Conservation (phyloP, 2,888 invertebrate species). For the Meiosimyza platycephala region DNA sequence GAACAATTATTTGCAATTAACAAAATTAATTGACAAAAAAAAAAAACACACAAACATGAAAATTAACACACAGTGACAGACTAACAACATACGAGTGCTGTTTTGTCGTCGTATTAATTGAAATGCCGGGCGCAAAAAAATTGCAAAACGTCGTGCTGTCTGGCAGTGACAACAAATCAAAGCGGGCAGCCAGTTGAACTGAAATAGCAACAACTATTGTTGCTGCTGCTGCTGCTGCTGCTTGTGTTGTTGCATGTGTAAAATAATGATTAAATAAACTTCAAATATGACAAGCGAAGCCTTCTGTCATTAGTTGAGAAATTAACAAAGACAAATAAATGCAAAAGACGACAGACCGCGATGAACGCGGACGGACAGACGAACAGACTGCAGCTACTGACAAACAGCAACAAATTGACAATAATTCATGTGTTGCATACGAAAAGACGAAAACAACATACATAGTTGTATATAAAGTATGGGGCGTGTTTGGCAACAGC, state of each 20-base stretch:
- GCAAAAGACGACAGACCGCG: background rate
- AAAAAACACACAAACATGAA: conserved; percentile 1
- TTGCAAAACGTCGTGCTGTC: conserved; percentile 20
- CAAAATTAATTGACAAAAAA: background rate
- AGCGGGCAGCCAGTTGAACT: conserved; percentile 4
- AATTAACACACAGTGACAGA: background rate
- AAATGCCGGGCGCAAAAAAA: conserved; percentile 12
- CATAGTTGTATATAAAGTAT: no score
- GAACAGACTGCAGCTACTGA: background rate
- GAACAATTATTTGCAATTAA: conserved; percentile 20
- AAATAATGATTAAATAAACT: conserved; percentile 55
- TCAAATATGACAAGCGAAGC: conserved; percentile 63
- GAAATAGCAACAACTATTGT: background rate
- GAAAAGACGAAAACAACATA: conserved; percentile 6
- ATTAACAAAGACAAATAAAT: conserved; percentile 58
- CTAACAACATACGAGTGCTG: no score
- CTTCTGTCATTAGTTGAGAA: conserved; percentile 60
- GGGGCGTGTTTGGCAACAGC: background rate
- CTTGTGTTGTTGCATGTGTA: background rate
- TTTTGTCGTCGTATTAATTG: conserved; percentile 4
- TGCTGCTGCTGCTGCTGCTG: background rate
- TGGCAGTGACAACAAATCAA: conserved; percentile 23
- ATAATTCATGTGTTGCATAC: conserved; percentile 23
- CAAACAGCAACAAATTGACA: conserved; percentile 25
- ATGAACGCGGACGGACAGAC: background rate